A percentile compares a stretch with the other conserved stretches of the same genome.
Conservation (phyloP, 1,140 invertebrate genomes). For the Listronotus bonariensis region DNA sequence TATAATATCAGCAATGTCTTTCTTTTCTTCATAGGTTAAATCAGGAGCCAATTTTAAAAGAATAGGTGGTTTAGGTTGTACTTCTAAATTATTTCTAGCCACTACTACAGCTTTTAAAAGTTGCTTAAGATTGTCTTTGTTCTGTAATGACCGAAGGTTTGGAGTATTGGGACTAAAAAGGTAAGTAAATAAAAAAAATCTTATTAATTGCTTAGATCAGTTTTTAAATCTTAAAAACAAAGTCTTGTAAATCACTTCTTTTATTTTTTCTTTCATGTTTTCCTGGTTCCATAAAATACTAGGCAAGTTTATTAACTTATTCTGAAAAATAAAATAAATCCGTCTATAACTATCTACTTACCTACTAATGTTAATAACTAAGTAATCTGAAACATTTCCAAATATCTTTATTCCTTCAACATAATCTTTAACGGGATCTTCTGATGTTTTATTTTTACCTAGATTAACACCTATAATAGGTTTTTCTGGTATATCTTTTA, state of each 20-base stretch:
- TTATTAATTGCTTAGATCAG: too few relatives aligned
- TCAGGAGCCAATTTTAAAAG: slow-evolving; percentile 95
- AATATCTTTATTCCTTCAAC: slow-evolving; percentile 77
- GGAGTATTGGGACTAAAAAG: slow-evolving; percentile 88
- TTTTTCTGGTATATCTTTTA: slow-evolving; percentile 54
- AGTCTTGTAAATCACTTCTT: too few relatives aligned
- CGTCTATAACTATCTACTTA: slow-evolving; percentile 49
- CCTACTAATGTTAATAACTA: slow-evolving; percentile 89
- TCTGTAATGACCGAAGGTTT: slow-evolving; percentile 85
- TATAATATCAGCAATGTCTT: slow-evolving; percentile 80
- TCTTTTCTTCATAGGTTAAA: slow-evolving; percentile 75
- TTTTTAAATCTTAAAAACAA: too few relatives aligned
- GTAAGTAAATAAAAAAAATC: too few relatives aligned
- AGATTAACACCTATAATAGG: slow-evolving; percentile 85
- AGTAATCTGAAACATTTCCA: slow-evolving; percentile 78
- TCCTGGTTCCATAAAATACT: too few relatives aligned
- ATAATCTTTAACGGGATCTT: slow-evolving; percentile 81
- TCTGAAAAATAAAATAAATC: too few relatives aligned
- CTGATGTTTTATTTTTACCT: slow-evolving; percentile 90
- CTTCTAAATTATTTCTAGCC: slow-evolving; percentile 63
- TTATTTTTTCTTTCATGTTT: too few relatives aligned
- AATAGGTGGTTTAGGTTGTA: slow-evolving; percentile 67
- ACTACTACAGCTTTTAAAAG: slow-evolving; percentile 73
- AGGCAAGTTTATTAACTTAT: too few relatives aligned
- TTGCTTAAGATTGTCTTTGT: slow-evolving; percentile 72